phyloP scores from a whole-genome alignment of 2,888 invertebrate species.

The Eupithecia centaureata region DNA sequence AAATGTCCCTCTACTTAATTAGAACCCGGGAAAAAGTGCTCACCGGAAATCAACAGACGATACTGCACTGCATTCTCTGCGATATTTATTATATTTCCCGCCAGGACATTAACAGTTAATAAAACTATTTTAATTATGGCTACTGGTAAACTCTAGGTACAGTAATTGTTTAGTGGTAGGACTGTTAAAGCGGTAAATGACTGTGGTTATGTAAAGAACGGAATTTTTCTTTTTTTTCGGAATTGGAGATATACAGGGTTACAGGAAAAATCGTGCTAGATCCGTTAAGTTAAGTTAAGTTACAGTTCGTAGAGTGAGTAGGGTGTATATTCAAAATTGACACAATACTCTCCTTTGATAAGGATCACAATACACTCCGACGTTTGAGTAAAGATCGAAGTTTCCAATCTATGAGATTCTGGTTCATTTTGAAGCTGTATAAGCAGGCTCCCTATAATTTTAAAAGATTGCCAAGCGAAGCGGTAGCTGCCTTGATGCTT shows the following conservation, averaged over 20 bases:
- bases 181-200: conserved; percentile 1
- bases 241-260: too few relatives aligned
- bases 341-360: too few relatives aligned
- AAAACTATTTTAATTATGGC: conserved; percentile 58
- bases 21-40: conserved; percentile 1
- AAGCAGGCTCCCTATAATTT: not conserved
- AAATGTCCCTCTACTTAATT: not conserved
- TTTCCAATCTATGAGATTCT: too few relatives aligned
- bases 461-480: not conserved
- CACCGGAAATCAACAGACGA: conserved; percentile 64
- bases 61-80: conserved; percentile 36
- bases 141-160: too few relatives aligned
- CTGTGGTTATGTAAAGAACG: too few relatives aligned
- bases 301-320: too few relatives aligned
- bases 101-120: conserved; percentile 65
- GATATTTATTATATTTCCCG: conserved; percentile 77
- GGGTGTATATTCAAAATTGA: too few relatives aligned
- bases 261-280: too few relatives aligned
- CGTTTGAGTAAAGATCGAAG: too few relatives aligned
- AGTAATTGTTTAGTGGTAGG: not conserved
- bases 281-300: too few relatives aligned
- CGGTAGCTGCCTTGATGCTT: not conserved
- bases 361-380: too few relatives aligned
- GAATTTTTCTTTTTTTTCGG: too few relatives aligned
- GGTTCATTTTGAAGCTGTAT: not conserved